phyloP scores from a whole-genome alignment of 2,797 vertebrate species.

The Cuniculus paca region DNA sequence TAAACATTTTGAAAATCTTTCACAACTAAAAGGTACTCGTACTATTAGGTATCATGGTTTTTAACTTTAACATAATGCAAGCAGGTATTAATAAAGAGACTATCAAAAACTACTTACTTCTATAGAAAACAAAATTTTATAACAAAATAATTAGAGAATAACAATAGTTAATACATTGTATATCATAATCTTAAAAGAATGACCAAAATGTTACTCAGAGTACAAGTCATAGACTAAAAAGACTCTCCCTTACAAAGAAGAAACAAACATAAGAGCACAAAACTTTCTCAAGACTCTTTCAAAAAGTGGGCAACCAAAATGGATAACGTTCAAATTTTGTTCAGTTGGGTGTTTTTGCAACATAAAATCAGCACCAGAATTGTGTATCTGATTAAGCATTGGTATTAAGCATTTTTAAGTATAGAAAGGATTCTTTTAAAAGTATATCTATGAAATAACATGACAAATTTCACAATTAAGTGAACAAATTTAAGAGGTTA shows the following conservation, averaged over 20 bases:
- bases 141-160: neutral
- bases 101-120: neutral
- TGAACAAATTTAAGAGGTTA: neutral
- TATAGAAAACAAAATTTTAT: neutral
- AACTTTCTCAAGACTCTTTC: neutral
- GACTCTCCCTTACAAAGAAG: neutral
- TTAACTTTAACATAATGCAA: neutral
- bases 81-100: neutral
- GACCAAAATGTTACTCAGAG: neutral
- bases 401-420: constrained; percentile 45
- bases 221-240: neutral
- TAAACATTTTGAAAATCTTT: neutral
- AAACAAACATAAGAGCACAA: neutral
- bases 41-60: neutral
- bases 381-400: constrained; percentile 24
- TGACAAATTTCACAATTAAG: constrained; percentile 30
- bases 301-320: neutral
- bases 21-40: constrained; percentile 20
- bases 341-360: neutral
- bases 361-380: constrained; percentile 25
- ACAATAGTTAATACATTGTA: neutral
- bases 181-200: neutral
- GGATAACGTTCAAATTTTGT: neutral
- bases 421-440: constrained; percentile 17
- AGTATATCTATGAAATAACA: constrained; percentile 29